Evolutionary conservation across 2,888 invertebrate species (phyloP), one percentile per base, ranked within the genome.

Genomic region (Cheilosia grossa): DNA sequence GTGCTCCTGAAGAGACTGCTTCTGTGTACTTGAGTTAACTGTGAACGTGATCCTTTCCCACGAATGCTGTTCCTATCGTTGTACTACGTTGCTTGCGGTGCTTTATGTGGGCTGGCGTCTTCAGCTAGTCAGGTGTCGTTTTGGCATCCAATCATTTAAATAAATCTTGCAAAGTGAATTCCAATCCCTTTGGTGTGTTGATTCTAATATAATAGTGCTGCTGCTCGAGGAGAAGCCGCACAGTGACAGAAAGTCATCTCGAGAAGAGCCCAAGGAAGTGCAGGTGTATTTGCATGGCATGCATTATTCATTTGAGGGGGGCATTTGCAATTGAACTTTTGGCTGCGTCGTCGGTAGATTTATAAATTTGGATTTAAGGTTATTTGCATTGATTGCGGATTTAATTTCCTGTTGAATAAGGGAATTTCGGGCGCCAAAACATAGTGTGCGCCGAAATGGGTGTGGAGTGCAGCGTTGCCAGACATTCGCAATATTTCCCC

Each of bases 141-240:
- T 82, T 82, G 73, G 63, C 67, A 82, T 73, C 66, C 78, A 78
- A 82, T 73, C 56, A 78, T 79, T 82, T 67, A 59, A 78, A 73
- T 63, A 82, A 78, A 82, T 73, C 56, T 63, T 42, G 44, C 56
- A 73, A 78, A 82, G 51, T 78, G 78, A 78, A 82, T 73, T 73
- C 19, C 61, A 67, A 56, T 78, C 67, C 51, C 67, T 67, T 59
- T 82, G 66, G 78, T 40, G 66, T 78, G 77, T 72, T 79, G 82
- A 83, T 79, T 79, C 63, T 51, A 64, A 73, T 83, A 79, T 79
- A 79, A 82, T 73, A 44, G 58, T 40, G n/a, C 53, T 59, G 24
- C 47, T 73, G 21, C 47, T 49, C 21, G 30, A 53, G 21, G 30
- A 61, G 21, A 21, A 44, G n/a, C 47, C 44, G 33, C 19, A 24